Base-by-base conservation (phyloP, 2,888 invertebrate species). In the Monoplex corrugatus region DNA sequence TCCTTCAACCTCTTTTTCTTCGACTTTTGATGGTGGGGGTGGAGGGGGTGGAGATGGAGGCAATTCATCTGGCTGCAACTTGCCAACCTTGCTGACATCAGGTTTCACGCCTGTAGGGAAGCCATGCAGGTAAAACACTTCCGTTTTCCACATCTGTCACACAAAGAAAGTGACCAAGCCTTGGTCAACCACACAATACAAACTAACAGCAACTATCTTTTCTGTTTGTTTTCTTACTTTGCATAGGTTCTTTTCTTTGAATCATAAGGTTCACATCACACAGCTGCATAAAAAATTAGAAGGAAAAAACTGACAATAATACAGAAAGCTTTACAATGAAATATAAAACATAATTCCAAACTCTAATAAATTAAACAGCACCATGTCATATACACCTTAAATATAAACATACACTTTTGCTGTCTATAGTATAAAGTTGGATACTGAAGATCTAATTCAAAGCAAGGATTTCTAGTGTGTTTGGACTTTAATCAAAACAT, bases 141-240 rank as follows among this genome's bases (percentile, higher is more conserved):
- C 90, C 23, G 50, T 50, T 38, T 90, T 87, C 57, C 75, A 89
- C 88, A 90, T 85, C 90, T 90, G 84, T 35, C 78, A 84, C 10
- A 32, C 40, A 32, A 38, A 50, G 35, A 13, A 57, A 57, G 1
- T 50, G 45, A 78, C 1, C 5, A 3, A 13, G 43, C 38, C 16
- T 19, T 40, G 80, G 10, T 19, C 16, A 13, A 38, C 44, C 2
- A 50, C 1, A 43, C 32, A 13, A 23, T 19, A 80, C 6, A 10
- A n/a, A 1, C 28, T 72, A n/a, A 23, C 72, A n/a, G n/a, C n/a
- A 72, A n/a, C 72, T n/a, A 19, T 72, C n/a, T 23, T 72, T 72
- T 23, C 10, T n/a, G 10, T 72, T n/a, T n/a, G 72, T n/a, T 5
- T 23, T 23, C n/a, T 72, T 72, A n/a, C 72, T 57, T 75, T 75